Base-by-base conservation (phyloP, 2,888 invertebrate genomes). In the Ischnura elegans region DNA sequence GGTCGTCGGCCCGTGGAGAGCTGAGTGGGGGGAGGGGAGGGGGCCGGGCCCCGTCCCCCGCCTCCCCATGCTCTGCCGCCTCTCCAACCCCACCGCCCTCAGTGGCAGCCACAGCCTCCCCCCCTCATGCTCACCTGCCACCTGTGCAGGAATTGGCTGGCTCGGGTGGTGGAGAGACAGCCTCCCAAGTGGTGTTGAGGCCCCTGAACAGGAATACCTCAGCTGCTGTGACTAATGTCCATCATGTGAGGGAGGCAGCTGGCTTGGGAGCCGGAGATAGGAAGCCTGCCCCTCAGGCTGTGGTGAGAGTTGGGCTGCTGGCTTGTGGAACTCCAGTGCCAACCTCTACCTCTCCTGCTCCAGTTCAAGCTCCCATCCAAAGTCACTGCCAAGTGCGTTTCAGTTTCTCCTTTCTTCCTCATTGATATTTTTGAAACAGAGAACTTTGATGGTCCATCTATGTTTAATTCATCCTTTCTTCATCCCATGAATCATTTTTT, bases 21-120 rank as follows among this genome's bases (percentile, higher is more conserved):
- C 42, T 87, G 93, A 93, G 45, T 45, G 94, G 61, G 21, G 87
- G 93, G 45, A 93, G 93, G 51, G 94, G 93, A 51, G 86, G 93
- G n/a, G 94, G 61, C 47, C 96, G 90, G 96, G 96, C 93, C 95
- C 96, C 94, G 95, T 96, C 93, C 95, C 96, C 61, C 96, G 96
- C 95, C 96, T 96, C 94, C 95, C 95, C 29, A 95, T 95, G 90
- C 95, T 95, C 94, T 95, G 95, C 55, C 95, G 95, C 19, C 95
- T 95, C 93, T 94, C 95, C 5, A 94, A 87, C 95, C 95, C 90
- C 90, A 61, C 87, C 87, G n/a, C 90, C 90, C 66, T 61, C 90
- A n/a, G 90, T 90, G 29, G 93, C 93, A 84, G 93, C 93, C 36
- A 47, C 93, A 76, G 84, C 86, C 21, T 86, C 93, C 66, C 93